Evolutionary conservation across 2,797 vertebrate species (phyloP).

Genomic region (Artibeus jamaicensis): DNA sequence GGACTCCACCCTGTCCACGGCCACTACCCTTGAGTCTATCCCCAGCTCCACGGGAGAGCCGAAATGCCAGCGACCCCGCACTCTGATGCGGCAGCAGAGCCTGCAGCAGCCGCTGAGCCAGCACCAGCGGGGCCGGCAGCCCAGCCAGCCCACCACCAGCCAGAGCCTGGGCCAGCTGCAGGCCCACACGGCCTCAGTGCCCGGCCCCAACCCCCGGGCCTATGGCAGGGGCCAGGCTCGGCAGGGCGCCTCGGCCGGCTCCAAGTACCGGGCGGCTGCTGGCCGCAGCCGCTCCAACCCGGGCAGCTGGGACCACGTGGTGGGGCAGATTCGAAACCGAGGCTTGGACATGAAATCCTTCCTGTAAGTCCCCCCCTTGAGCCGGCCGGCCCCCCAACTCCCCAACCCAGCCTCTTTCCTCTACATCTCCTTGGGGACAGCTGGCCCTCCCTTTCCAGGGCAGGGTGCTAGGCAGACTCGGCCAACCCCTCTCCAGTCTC

Average conservation of each 20-base stretch:
- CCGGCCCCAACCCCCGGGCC: slow-evolving; percentile 81
- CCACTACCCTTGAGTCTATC: slow-evolving; percentile 99
- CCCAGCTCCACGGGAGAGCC: slow-evolving; percentile 91
- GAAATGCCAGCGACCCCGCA: slow-evolving; percentile 92
- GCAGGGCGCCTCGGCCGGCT: slow-evolving; percentile 86
- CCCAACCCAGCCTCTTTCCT: neutral
- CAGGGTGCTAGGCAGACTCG: neutral
- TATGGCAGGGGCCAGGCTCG: slow-evolving; percentile 85
- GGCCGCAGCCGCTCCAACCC: slow-evolving; percentile 89
- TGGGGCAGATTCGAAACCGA: slow-evolving; percentile 97
- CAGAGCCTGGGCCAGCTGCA: slow-evolving; percentile 98
- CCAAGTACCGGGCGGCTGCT: slow-evolving; percentile 88
- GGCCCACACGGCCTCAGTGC: slow-evolving; percentile 84
- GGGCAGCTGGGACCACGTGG: slow-evolving; percentile 99
- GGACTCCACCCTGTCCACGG: slow-evolving; percentile 93
- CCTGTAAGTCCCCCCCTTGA: slow-evolving; percentile 91
- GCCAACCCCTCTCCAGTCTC: neutral
- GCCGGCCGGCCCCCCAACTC: neutral
- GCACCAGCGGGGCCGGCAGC: slow-evolving; percentile 92
- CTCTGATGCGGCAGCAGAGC: slow-evolving; percentile 96
- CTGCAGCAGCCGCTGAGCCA: slow-evolving; percentile 98
- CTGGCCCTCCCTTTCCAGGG: neutral
- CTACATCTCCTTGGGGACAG: slow-evolving; percentile 31
- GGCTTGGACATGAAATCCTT: slow-evolving; percentile 99
- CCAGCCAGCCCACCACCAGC: slow-evolving; percentile 96